phyloP scores from a whole-genome alignment of 2,888 invertebrate species.

The Drosophila pseudotakahashii region DNA sequence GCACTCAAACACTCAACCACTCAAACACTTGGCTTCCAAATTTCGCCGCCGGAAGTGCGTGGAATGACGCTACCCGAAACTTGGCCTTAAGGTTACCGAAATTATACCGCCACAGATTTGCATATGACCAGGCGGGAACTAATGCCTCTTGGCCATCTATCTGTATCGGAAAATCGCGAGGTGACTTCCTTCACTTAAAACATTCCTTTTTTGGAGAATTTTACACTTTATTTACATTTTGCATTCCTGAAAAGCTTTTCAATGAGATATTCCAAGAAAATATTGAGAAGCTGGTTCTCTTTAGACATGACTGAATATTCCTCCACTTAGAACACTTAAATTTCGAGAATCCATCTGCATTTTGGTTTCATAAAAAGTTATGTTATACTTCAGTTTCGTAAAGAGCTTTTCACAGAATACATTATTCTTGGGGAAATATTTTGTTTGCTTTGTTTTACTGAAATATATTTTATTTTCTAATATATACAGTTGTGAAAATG shows the following conservation, averaged over 20 bases:
- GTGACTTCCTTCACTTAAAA: background rate
- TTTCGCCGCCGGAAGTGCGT: conserved; percentile 46
- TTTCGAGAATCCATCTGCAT: too few species aligned
- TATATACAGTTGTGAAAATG: too few species aligned
- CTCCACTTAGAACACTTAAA: too few species aligned
- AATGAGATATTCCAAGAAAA: too few species aligned
- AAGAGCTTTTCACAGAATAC: too few species aligned
- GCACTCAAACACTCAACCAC: conserved; percentile 30
- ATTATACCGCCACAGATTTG: conserved; percentile 29
- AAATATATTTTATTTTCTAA: too few species aligned
- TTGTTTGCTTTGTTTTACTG: too few species aligned
- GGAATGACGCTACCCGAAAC: conserved; percentile 48
- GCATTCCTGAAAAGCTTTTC: background rate
- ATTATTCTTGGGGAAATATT: too few species aligned
- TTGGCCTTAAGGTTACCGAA: conserved; percentile 21
- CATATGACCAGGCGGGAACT: conserved; percentile 6
- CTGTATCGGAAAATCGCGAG: background rate
- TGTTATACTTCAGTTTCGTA: too few species aligned
- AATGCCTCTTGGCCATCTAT: conserved; percentile 10
- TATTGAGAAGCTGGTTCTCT: too few species aligned
- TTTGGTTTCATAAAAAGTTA: too few species aligned
- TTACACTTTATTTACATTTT: background rate
- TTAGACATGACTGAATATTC: too few species aligned
- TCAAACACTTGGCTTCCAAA: conserved; percentile 30
- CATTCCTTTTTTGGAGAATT: background rate